Evolutionary conservation across 2,797 vertebrate species (phyloP), one percentile per base, ranked within the genome.

Genomic region (Crenuchus spilurus): DNA sequence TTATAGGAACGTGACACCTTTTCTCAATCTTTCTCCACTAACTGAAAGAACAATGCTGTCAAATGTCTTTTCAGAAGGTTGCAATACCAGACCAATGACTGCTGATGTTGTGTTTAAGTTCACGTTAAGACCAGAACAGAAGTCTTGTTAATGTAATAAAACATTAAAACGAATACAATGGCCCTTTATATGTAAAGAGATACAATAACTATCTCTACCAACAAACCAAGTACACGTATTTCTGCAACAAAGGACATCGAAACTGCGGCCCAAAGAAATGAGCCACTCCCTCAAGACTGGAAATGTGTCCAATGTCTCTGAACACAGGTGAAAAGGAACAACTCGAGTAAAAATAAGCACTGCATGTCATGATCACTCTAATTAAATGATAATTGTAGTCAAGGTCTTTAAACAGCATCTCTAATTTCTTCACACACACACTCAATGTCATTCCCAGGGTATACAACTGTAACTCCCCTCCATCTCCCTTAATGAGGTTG

Each of bases 361-460:
- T 46, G 63, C 61, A 63, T 33, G 70, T 71, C 26, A 16, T 71
- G 61, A 69, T 67, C 41, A 49, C 54, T 55, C 71, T 75, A 64
- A 77, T 75, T 74, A 69, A 66, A 63, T 79, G 69, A 57, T 76
- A 39, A 74, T 80, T 77, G 57, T 73, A 73, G 68, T 72, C 75
- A 51, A 70, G 66, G 64, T 70, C 61, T 76, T 73, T 73, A 73
- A 61, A 74, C 28, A 72, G 71, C 41, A 52, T 55, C 18, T 69
- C n/a, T 77, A 78, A 75, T 69, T 67, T 66, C 42, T 60, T 46
- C 31, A 61, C 11, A 37, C 70, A 66, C 33, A 68, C 37, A 73
- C 20, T 3, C 49, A 35, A 35, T 28, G 26, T 39, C 24, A 63
- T 41, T 77, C 72, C 54, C 57, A 24, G 11, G 33, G 74, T 22